phyloP scores from a whole-genome alignment of 2,888 invertebrate genomes.

The Galerucella nymphaeae region DNA sequence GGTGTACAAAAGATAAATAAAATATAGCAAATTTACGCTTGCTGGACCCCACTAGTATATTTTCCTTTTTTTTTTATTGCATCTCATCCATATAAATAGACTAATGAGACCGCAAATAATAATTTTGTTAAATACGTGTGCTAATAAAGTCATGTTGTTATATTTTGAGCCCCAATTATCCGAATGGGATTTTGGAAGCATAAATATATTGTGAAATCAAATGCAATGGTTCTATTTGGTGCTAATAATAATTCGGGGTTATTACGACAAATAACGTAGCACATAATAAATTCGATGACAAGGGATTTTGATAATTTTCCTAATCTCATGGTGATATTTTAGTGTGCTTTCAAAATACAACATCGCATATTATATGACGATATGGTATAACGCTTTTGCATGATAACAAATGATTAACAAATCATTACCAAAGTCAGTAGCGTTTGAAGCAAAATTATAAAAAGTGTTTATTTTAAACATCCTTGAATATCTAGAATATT shows the following conservation, averaged over 20 bases:
- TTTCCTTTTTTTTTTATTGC: background rate
- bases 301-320: constrained; percentile 49
- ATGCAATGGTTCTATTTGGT: constrained; percentile 41
- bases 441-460: background rate
- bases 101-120: background rate
- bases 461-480: background rate
- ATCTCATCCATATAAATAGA: background rate
- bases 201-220: constrained; percentile 22
- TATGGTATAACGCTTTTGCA: constrained; percentile 36
- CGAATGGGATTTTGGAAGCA: constrained; percentile 18
- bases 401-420: constrained; percentile 41
- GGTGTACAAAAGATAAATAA: too few species aligned
- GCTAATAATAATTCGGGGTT: constrained; percentile 48
- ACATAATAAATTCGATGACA: constrained; percentile 48
- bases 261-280: constrained; percentile 46
- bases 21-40: too few species aligned
- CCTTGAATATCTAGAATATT: too few species aligned
- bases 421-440: constrained; percentile 29
- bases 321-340: constrained; percentile 46
- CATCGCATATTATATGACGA: too few species aligned
- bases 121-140: background rate
- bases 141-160: background rate
- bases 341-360: constrained; percentile 42
- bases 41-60: background rate
- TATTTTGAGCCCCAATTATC: constrained; percentile 10